These are phyloP conservation scores for Netelia fuscicornis DNA, from an alignment of 2,888 invertebrate genomes.

Conservation along the genomic window DNA sequence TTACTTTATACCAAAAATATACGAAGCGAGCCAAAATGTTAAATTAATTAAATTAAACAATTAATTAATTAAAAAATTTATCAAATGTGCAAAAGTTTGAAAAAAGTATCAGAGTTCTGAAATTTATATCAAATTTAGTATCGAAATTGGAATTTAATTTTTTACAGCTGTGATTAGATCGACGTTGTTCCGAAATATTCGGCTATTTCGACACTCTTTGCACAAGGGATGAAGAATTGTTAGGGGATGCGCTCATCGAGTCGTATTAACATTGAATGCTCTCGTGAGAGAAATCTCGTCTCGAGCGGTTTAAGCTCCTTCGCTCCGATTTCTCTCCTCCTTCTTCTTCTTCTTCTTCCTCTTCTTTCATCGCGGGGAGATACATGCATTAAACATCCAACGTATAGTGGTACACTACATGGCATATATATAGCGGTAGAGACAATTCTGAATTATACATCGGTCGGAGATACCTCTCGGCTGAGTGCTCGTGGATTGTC, in stretches of 20 bases:
- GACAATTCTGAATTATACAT: conserved; percentile 84
- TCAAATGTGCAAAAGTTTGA: no score
- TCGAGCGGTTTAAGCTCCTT: conserved; percentile 50
- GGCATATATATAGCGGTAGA: conserved; percentile 25
- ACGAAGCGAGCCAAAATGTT: no score
- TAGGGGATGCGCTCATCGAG: conserved; percentile 47
- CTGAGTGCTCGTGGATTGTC: conserved; percentile 78
- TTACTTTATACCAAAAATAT: no score
- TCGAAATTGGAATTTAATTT: neutral
- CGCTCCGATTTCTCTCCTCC: conserved; percentile 39
- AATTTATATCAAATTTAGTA: neutral
- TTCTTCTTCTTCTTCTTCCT: conserved; percentile 35
- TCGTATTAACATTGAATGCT: conserved; percentile 82
- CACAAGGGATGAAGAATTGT: conserved; percentile 39
- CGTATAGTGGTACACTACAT: conserved; percentile 71
- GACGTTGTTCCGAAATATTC: neutral
- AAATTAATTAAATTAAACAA: no score
- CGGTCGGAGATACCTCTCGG: conserved; percentile 74
- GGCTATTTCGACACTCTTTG: conserved; percentile 12
- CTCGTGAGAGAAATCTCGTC: conserved; percentile 64
- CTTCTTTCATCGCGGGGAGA: conserved; percentile 43
- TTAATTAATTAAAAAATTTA: no score
- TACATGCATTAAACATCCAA: conserved; percentile 83
- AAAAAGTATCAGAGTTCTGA: no score
- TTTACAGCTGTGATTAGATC: neutral